Evolutionary conservation across 2,113 vertebrate species (phyloP), one percentile per base, ranked within the genome.

Genomic region (Morone saxatilis): DNA sequence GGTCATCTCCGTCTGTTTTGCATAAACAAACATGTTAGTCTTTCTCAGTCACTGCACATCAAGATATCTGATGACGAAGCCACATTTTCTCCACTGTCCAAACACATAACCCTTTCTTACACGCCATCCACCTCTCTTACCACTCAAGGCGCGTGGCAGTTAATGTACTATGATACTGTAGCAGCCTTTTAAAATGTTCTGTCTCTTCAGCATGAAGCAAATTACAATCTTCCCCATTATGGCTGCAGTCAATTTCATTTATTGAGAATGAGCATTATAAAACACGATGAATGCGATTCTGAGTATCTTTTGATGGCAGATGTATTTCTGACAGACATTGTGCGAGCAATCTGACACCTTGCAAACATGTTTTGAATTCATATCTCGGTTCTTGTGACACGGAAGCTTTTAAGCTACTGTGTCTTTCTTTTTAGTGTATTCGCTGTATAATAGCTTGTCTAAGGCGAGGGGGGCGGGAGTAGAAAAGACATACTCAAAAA

Each of bases 1-100:
- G 78, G 67, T 80, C 38, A 3, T 9, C 40, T 65, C 59, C 7
- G 20, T 56, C 63, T 13, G 17, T 47, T 84, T 40, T 38, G 48
- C 76, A 74, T 25, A 19, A 45, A 38, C 43, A 36, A 45, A 38
- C 43, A 36, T 10, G 68, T 45, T 20, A 38, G 69, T 77, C 71
- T 72, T 36, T 48, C 50, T 67, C 47, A 36, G 68, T 85, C 40
- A 43, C 19, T 53, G 77, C 47, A 38, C 60, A 56, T 69, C 20
- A 57, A 43, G 45, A 25, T 59, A 13, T 75, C 76, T 80, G 81
- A 83, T 67, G 61, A 76, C 53, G 47, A 83, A 83, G 60, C 59
- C 36, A 47, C 25, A 25, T 53, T 54, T 43, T 59, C 22, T 68
- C 60, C 65, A 10, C 4, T 22, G 36, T 62, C 76, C 63, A 67